A percentile compares a stretch with the other conserved stretches of the same genome.
These are phyloP conservation scores for Lindbergichthys nudifrons DNA, from an alignment of 2,797 vertebrate species.

Conservation along the genomic window DNA sequence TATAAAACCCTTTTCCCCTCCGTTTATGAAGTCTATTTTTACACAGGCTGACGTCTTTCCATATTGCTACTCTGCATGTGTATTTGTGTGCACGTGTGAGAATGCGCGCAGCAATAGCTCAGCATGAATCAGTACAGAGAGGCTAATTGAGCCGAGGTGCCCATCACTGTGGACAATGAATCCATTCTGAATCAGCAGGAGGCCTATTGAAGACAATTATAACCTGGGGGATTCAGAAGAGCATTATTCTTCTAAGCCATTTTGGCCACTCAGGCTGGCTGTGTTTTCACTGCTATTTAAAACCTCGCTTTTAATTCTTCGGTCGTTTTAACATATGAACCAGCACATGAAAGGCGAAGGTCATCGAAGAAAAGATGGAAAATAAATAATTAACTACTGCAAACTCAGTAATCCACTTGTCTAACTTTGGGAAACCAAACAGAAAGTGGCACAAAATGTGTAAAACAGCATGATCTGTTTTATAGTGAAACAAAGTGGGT, in stretches of 20 bases:
- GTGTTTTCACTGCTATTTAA: slow-evolving; percentile 45
- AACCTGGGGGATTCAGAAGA: slow-evolving; percentile 69
- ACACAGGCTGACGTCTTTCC: slow-evolving; percentile 64
- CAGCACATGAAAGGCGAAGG: slow-evolving; percentile 11
- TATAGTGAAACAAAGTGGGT: background rate
- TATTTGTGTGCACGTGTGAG: slow-evolving; percentile 20
- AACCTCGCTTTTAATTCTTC: slow-evolving; percentile 42
- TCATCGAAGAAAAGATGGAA: background rate
- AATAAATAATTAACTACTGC: background rate
- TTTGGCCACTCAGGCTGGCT: slow-evolving; percentile 55
- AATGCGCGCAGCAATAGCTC: slow-evolving; percentile 52
- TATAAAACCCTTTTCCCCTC: slow-evolving; percentile 62
- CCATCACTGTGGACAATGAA: slow-evolving; percentile 72
- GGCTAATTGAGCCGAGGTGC: slow-evolving; percentile 70
- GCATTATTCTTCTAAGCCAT: slow-evolving; percentile 58
- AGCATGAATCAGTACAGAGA: slow-evolving; percentile 49
- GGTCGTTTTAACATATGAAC: slow-evolving; percentile 33
- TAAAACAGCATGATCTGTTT: too few species aligned
- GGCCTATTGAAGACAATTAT: slow-evolving; percentile 74
- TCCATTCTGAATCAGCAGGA: slow-evolving; percentile 72
- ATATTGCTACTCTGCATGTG: background rate
- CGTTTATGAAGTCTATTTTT: slow-evolving; percentile 78
- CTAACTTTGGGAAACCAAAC: background rate
- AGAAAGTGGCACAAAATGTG: background rate
- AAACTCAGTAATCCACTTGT: background rate